These are phyloP conservation scores for Paramormyrops hopkinsi DNA, from an alignment of 2,797 vertebrate genomes.

Conservation along the genomic window DNA sequence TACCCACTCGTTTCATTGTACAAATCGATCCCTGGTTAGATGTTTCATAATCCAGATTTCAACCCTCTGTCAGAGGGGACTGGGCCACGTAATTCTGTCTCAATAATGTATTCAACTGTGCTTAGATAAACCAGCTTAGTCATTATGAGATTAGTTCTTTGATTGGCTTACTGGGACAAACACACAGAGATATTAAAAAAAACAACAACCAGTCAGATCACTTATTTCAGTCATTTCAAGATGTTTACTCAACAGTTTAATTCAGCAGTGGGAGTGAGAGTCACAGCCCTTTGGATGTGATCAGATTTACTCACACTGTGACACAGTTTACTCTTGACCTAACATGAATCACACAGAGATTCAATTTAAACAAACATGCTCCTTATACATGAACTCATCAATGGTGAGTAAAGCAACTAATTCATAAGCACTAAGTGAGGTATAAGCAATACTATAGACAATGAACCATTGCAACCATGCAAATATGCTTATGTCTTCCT, in stretches of 20 bases:
- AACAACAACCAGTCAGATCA: background rate
- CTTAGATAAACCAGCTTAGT: background rate
- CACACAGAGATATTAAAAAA: background rate
- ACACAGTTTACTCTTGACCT: background rate
- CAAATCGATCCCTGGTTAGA: background rate
- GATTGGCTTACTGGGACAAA: background rate
- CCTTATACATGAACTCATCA: background rate
- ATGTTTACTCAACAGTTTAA: background rate
- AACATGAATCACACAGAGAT: background rate
- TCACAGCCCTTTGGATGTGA: background rate
- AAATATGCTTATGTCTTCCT: background rate
- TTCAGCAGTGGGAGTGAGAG: background rate
- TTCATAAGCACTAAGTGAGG: background rate
- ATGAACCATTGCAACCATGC: background rate
- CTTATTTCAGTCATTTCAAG: background rate
- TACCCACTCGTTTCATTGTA: background rate
- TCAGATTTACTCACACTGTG: background rate
- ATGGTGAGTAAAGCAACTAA: background rate
- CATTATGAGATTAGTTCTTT: background rate
- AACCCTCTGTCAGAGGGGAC: background rate
- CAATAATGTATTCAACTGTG: background rate
- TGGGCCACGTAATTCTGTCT: background rate
- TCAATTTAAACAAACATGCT: slow-evolving; percentile 1
- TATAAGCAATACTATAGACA: background rate
- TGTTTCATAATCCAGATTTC: background rate